phyloP scores from a whole-genome alignment of 2,113 vertebrate genomes.

The Ginglymostoma cirratum region DNA sequence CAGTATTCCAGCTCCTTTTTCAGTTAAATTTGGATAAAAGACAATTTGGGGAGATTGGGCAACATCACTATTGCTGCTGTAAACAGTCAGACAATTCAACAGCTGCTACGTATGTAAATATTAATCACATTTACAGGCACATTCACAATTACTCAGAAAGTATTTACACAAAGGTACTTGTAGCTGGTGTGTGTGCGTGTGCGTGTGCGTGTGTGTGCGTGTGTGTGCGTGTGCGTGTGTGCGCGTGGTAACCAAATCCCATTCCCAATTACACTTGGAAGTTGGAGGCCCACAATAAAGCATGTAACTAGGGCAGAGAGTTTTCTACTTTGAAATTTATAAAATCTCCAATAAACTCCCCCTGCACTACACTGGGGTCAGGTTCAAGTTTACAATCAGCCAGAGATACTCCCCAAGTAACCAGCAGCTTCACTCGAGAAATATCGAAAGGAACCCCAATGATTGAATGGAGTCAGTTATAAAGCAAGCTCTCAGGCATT shows the following conservation, averaged over 20 bases:
- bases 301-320: neutral
- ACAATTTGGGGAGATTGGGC: neutral
- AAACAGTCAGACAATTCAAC: constrained; percentile 17
- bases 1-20: neutral
- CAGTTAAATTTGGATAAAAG: neutral
- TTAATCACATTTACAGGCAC: neutral
- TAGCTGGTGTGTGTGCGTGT: neutral
- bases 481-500: neutral
- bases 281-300: neutral
- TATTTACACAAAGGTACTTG: neutral
- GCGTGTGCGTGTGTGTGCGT: too few relatives aligned
- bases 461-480: constrained; percentile 9
- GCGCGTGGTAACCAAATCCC: neutral
- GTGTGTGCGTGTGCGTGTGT: too few relatives aligned
- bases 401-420: neutral
- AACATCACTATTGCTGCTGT: neutral
- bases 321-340: neutral
- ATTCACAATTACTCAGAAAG: neutral
- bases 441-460: neutral
- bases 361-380: neutral
- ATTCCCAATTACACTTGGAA: neutral
- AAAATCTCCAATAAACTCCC: neutral
- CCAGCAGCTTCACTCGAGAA: neutral
- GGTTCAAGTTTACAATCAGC: neutral
- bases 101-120: constrained; percentile 15